These are phyloP conservation scores for Holcopasites calliopsidis DNA, from an alignment of 1,140 invertebrate genomes.

Conservation along the genomic window DNA sequence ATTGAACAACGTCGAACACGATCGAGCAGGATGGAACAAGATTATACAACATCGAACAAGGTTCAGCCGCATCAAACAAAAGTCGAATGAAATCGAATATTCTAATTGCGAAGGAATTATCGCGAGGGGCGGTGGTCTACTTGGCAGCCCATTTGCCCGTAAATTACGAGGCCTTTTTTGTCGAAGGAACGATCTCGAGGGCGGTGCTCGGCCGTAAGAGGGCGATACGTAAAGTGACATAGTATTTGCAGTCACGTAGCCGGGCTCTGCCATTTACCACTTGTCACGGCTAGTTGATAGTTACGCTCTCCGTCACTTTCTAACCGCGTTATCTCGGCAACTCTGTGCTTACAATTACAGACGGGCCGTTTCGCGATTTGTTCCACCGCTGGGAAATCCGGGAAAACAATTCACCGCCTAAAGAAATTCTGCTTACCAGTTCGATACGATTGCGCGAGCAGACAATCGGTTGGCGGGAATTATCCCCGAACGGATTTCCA, in stretches of 20 bases:
- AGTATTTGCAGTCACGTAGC: conserved; percentile 32
- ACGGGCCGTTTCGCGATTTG: conserved; percentile 8
- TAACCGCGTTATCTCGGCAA: not conserved
- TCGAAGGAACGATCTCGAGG: conserved; percentile 3
- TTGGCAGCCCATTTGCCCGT: not conserved
- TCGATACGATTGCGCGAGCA: too few relatives aligned
- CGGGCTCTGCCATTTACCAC: conserved; percentile 30
- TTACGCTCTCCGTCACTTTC: not conserved
- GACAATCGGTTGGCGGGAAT: not conserved
- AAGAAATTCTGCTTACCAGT: too few relatives aligned
- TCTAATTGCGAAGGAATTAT: not conserved
- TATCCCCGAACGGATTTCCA: not conserved
- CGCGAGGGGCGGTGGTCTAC: too few relatives aligned
- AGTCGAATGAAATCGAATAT: too few relatives aligned
- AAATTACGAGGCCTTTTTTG: conserved; percentile 9
- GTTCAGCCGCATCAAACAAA: too few relatives aligned
- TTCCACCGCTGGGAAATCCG: not conserved
- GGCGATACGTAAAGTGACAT: conserved; percentile 24
- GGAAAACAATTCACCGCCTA: not conserved
- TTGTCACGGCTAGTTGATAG: conserved; percentile 12
- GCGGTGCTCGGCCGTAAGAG: not conserved
- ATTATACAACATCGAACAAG: too few relatives aligned
- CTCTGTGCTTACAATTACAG: conserved; percentile 9
- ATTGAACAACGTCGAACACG: too few relatives aligned
- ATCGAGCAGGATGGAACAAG: too few relatives aligned